Base-by-base conservation (phyloP, 2,888 invertebrate species). In the Ormyrus nitidulus region DNA sequence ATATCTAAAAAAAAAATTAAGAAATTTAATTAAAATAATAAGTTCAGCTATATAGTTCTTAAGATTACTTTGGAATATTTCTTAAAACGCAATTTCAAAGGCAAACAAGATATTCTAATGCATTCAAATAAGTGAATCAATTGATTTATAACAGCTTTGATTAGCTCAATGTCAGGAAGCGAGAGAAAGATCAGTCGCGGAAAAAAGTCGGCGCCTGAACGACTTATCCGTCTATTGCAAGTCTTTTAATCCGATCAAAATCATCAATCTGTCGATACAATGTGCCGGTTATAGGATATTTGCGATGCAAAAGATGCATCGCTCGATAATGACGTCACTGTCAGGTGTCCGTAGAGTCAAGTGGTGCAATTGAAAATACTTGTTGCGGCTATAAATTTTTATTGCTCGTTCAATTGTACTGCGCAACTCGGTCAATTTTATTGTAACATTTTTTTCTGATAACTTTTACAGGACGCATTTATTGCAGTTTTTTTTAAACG, bases 1-100 rank as follows among this genome's bases (percentile, higher is more conserved):
- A 93, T 93, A 89, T 93, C 94, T 94, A 91, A 72, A 92, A 92
- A 51, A 13, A 66, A 54, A 49, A 11, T 10, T 19, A 11, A 54
- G 13, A 58, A 8, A 11, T 53, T 65, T 2, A n/a, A 53, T 34
- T 74, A n/a, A 58, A 51, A 59, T 75, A 65, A 65, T 2, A 49
- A 9, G 8, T 49, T 48, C 7, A n/a, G 44, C 7, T 34, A 34
- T 65, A 49, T 65, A 4, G 4, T 66, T 49, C 10, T 10, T 34
- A 19, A 68, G 4, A 34, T 34, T 34, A 34, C 34, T 34, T 34
- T 34, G 4, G 34, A 34, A 34, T 34, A 34, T 34, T 34, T 34
- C 4, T 34, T 34, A 34, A 34, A 34, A 2, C 34, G 34, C 34
- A 34, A 34, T 34, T 34, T 34, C 34, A 34, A 34, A 34, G 34